A percentile compares a stretch with the other conserved stretches of the same genome.
phyloP scores from a whole-genome alignment of 2,888 invertebrate genomes.

The Tetranychus piercei region DNA sequence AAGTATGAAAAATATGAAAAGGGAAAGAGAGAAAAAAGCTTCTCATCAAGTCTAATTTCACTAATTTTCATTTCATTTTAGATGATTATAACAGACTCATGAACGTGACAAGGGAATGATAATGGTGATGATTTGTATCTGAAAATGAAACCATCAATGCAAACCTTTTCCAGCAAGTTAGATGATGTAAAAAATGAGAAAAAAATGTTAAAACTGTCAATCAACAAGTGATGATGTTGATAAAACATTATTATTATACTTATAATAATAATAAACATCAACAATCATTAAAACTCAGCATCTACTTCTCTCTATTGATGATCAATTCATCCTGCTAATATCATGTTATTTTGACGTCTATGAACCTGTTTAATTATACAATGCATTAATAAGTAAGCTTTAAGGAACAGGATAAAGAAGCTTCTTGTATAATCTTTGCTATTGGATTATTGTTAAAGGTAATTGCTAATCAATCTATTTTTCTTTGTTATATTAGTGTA shows the following conservation, averaged over 20 bases:
- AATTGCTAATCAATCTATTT: background rate
- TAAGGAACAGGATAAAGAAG: no score
- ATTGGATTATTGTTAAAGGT: background rate
- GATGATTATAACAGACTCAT: background rate
- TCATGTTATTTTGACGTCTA: background rate
- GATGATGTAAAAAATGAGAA: background rate
- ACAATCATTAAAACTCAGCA: background rate
- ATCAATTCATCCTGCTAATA: background rate
- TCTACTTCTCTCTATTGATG: background rate
- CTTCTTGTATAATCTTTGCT: no score
- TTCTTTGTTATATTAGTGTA: background rate
- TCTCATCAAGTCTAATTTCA: background rate
- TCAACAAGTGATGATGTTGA: constrained; percentile 1
- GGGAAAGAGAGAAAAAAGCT: background rate
- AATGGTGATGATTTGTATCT: background rate
- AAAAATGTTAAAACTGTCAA: background rate
- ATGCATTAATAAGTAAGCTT: no score
- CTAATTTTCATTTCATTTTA: no score
- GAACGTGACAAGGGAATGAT: background rate
- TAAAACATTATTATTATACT: background rate
- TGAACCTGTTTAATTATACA: no score
- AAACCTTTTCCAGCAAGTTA: background rate
- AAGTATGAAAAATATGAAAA: background rate
- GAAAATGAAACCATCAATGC: background rate
- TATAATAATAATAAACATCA: background rate